phyloP scores from a whole-genome alignment of 2,888 invertebrate species.

The Troides aeacus region DNA sequence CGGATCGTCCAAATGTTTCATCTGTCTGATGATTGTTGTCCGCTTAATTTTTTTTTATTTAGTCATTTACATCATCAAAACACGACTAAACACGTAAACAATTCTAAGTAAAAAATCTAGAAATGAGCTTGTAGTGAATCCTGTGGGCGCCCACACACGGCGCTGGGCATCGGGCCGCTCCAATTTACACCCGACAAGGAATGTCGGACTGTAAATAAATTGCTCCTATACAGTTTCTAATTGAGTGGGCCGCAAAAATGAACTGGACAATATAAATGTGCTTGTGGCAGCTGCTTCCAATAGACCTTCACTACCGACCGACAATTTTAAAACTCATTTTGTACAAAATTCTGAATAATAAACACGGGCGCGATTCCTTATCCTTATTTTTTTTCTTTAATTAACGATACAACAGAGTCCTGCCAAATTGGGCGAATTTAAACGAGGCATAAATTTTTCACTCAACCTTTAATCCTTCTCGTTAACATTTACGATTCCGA shows the following conservation, averaged over 20 bases:
- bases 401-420: conserved; percentile 4
- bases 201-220: conserved; percentile 31
- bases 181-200: conserved; percentile 35
- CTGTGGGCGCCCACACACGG: conserved; percentile 34
- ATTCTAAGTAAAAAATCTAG: conserved; percentile 7
- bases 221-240: conserved; percentile 36
- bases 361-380: conserved; percentile 8
- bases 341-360: conserved; percentile 8
- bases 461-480: conserved; percentile 27
- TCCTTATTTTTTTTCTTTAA: conserved; percentile 11
- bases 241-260: conserved; percentile 35
- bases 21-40: no score
- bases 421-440: conserved; percentile 27
- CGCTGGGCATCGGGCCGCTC: conserved; percentile 32
- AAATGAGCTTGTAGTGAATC: conserved; percentile 31
- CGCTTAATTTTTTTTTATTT: no score
- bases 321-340: conserved; percentile 1
- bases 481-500: conserved; percentile 36
- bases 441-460: conserved; percentile 21
- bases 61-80: no score
- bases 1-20: no score
- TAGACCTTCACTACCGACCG: conserved; percentile 14
- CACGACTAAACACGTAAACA: no score
- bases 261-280: conserved; percentile 33
- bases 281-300: conserved; percentile 23